Base-by-base conservation (phyloP, 2,797 vertebrate genomes). In the Onychomys leucogaster region DNA sequence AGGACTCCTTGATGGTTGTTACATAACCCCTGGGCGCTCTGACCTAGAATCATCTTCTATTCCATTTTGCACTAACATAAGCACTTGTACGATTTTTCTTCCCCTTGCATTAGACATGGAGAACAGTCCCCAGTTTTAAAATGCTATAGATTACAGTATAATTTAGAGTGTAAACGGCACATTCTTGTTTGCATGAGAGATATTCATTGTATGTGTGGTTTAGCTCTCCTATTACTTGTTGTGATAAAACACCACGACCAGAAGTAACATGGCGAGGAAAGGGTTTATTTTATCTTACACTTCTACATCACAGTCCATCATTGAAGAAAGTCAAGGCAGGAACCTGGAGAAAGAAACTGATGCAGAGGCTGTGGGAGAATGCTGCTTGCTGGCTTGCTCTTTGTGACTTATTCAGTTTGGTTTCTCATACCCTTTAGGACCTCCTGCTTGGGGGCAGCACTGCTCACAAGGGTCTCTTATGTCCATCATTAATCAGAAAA, bases 181-280 rank as follows among this genome's bases (percentile, higher is more conserved):
- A 75, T 11, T 34, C 41, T 85, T 17, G 65, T 71, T 25, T 92
- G 65, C 55, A 43, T 65, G 83, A 76, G 10, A 75, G n/a, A n/a
- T 61, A 92, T 88, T 67, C 61, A 73, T 41, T 73, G 25, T 57
- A 46, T 13, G 4, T 85, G 34, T 52, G 32, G 52, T n/a, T 94
- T 69, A 61, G 71, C 32, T 43, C 85, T 94, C 14, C 49, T 96
- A 43, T 89, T 95, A 94, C 37, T 90, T n/a, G 25, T 63, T 83
- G 84, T 69, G 21, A 37, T 69, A n/a, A 34, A 85, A 69, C 63
- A 52, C 43, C 32, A 49, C 37, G 84, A n/a, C 46, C 21, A 86
- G 63, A 69, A 52, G 7, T 25, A 37, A 69, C 32, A 16, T 69
- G 63, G 32, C 32, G 1, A 86, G 32, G 46, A 23, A 67, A 67